A percentile compares a stretch with the other conserved stretches of the same genome.
These are phyloP conservation scores for Solenopsis fugax DNA, from an alignment of 1,140 invertebrate species.

Conservation along the genomic window DNA sequence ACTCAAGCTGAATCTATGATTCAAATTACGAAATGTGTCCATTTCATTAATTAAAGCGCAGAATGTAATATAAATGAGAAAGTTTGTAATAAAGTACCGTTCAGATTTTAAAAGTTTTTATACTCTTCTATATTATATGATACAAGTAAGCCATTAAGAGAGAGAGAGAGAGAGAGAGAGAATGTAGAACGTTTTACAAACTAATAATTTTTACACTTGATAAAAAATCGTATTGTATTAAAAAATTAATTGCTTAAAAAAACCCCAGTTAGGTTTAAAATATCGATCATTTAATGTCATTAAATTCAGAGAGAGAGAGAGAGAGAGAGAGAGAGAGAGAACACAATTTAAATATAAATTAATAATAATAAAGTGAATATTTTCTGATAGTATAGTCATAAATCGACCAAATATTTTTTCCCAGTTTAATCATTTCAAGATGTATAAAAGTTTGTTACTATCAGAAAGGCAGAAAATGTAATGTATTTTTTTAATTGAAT, in stretches of 20 bases:
- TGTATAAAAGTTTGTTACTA: neutral
- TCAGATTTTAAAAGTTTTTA: neutral
- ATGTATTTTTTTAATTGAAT: slow-evolving; percentile 9
- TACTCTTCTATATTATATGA: neutral
- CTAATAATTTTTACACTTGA: neutral
- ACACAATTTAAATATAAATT: neutral
- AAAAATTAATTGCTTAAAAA: too few species aligned
- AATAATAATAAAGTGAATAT: slow-evolving; percentile 8
- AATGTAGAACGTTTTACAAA: neutral
- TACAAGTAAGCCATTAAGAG: neutral
- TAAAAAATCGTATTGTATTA: neutral
- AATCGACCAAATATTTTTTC: neutral
- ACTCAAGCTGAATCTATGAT: neutral
- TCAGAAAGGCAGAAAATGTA: neutral
- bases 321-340: neutral
- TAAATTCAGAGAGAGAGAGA: neutral
- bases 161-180: neutral
- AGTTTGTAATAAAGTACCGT: neutral
- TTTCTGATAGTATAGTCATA: neutral
- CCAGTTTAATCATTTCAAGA: neutral
- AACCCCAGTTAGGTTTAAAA: neutral
- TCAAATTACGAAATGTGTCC: neutral
- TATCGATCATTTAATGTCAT: neutral
- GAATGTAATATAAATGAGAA: neutral
- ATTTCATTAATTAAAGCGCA: slow-evolving; percentile 5